Percentiles rank a stretch among this genome's conserved stretches.
These are phyloP conservation scores for Alethe diademata DNA, from an alignment of 2,113 vertebrate genomes.

Conservation along the genomic window DNA sequence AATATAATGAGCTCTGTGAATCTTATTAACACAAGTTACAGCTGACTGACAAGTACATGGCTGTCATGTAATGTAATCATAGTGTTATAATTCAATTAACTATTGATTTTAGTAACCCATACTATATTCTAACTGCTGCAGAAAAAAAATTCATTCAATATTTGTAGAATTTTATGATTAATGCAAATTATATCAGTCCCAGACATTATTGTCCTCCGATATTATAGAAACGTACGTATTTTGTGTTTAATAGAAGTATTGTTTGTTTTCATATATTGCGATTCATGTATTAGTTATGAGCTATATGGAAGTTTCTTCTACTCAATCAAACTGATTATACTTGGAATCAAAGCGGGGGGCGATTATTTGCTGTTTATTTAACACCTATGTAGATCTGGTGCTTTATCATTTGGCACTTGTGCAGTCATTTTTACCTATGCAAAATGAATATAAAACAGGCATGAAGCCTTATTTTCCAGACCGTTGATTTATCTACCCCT, in stretches of 20 bases:
- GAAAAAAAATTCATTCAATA: background rate
- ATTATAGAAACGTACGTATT: background rate
- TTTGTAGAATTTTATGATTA: background rate
- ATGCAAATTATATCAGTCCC: background rate
- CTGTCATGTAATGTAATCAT: slow-evolving; percentile 26
- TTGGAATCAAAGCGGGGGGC: background rate
- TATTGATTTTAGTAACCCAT: slow-evolving; percentile 28
- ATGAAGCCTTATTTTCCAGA: slow-evolving; percentile 15
- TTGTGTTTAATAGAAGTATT: background rate
- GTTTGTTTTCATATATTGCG: background rate
- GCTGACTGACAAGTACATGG: slow-evolving; percentile 38
- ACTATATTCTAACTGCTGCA: background rate
- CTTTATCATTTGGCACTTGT: background rate
- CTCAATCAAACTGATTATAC: background rate
- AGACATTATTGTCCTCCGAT: background rate
- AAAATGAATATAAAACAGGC: slow-evolving; percentile 21
- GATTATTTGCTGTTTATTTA: slow-evolving; percentile 11
- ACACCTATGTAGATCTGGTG: background rate
- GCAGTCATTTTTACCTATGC: background rate
- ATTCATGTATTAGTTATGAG: background rate
- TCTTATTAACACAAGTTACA: slow-evolving; percentile 57
- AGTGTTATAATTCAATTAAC: slow-evolving; percentile 47
- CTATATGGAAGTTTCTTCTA: background rate
- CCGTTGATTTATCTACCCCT: background rate
- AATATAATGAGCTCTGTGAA: slow-evolving; percentile 55